Percentiles rank a stretch among this genome's conserved stretches.
These are phyloP conservation scores for Sarotherodon lohbergeri DNA, from an alignment of 2,113 vertebrate species.

Conservation along the genomic window DNA sequence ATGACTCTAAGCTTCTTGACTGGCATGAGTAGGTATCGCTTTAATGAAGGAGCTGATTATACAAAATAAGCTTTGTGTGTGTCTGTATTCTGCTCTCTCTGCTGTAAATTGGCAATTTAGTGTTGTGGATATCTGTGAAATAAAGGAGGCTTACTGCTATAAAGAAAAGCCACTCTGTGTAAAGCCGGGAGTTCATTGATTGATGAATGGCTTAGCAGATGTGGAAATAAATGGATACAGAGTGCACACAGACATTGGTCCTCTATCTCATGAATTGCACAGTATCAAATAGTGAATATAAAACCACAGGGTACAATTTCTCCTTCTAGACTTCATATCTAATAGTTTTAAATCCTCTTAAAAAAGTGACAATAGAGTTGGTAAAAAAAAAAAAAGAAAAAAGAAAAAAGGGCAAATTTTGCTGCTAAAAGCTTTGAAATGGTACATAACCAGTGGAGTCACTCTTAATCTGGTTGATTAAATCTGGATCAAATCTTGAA, in stretches of 20 bases:
- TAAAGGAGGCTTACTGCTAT: constrained; percentile 26
- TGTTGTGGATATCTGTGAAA: constrained; percentile 59
- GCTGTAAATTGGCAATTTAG: constrained; percentile 63
- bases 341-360: background rate
- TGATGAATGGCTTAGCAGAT: constrained; percentile 67
- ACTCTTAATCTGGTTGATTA: background rate
- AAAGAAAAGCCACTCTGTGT: constrained; percentile 22
- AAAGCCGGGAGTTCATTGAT: constrained; percentile 58
- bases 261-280: constrained; percentile 24
- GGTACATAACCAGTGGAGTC: background rate
- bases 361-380: constrained; percentile 9
- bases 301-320: constrained; percentile 5
- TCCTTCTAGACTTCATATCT: constrained; percentile 13
- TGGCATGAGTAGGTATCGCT: background rate
- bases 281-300: background rate
- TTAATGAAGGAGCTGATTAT: constrained; percentile 53
- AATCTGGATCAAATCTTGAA: background rate
- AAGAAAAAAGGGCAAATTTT: background rate
- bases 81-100: constrained; percentile 20
- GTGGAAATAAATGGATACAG: constrained; percentile 59
- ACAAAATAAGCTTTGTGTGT: constrained; percentile 41
- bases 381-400: background rate
- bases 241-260: constrained; percentile 38
- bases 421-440: background rate
- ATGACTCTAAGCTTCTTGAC: constrained; percentile 13